Base-by-base conservation (phyloP, 2,888 invertebrate genomes). In the Toxonevra muliebris region DNA sequence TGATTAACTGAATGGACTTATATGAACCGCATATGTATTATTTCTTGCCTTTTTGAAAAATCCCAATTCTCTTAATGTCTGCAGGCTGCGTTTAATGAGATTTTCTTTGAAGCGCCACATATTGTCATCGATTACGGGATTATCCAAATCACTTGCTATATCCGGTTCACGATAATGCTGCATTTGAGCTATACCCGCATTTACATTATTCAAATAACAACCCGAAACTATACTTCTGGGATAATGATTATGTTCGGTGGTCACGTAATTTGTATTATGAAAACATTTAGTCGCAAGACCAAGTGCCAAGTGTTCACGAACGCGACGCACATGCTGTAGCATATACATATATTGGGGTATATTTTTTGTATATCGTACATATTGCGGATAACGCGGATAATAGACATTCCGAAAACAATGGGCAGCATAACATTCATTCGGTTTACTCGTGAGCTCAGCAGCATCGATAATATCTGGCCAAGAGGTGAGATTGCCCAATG, bases 341-440 rank as follows among this genome's bases (percentile, higher is more conserved):
- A 96, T 95, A 86, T 96, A 95, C 91, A 96, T 90, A 85, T 94
- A 94, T 73, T 88, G 88, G 61, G 94, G 94, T 76, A 91, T 89
- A 0, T 90, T 89, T 82, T 92, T 17, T 10, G 42, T 62, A 76
- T 90, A 90, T 69, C 89, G 89, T 85, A 92, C 91, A 86, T 89
- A 91, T 65, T 91, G 88, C 74, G 93, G 88, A 83, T 94, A 92
- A 81, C 95, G 94, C 74, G 97, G 89, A 86, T 93, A 97, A 86
- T 96, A 97, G 19, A 96, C 92, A 84, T 97, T 97, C 69, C 94
- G 87, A 4, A 95, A 93, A 85, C 96, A 95, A 84, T 93, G 94
- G 69, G 93, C 87, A 66, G 87, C 79, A 52, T 81, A 76, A 59
- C 86, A 86, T 81, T 89, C 83, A 58, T 86, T 85, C 81, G 89